Evolutionary conservation across 2,888 invertebrate species (phyloP).

Genomic region (Griposia aprilina): DNA sequence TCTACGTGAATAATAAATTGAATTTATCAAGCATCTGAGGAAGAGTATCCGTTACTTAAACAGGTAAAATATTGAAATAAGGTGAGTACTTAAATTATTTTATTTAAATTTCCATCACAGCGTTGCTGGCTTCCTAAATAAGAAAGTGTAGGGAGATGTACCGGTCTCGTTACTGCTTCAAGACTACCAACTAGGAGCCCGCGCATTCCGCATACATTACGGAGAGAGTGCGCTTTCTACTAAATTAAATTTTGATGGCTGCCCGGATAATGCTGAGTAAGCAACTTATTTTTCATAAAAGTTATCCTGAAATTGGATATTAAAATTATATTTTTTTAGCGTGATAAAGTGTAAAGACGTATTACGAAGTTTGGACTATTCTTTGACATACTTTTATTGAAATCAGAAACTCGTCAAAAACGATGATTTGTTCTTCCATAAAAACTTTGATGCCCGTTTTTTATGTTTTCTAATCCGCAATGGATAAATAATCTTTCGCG

Average conservation of each 20-base stretch:
- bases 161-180: constrained; percentile 66
- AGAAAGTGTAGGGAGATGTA: constrained; percentile 63
- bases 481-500: not conserved
- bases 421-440: not conserved
- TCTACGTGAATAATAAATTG: constrained; percentile 61
- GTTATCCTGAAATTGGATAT: constrained; percentile 76
- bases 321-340: constrained; percentile 56
- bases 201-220: constrained; percentile 84
- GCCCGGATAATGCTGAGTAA: constrained; percentile 79
- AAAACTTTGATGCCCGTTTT: not conserved
- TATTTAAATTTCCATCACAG: constrained; percentile 50
- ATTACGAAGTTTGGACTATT: constrained; percentile 13
- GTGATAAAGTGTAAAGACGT: constrained; percentile 25
- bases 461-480: not conserved
- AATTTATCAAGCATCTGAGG: constrained; percentile 59
- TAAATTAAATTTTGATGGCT: constrained; percentile 88
- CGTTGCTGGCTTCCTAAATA: constrained; percentile 63
- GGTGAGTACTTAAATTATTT: constrained; percentile 57
- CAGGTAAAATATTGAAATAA: constrained; percentile 60
- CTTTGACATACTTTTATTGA: constrained; percentile 3
- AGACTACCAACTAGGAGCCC: constrained; percentile 62
- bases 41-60: constrained; percentile 54
- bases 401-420: constrained; percentile 27
- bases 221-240: constrained; percentile 85
- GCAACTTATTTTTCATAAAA: constrained; percentile 75